Base-by-base conservation (phyloP, 2,888 invertebrate species). In the Phragmatobia fuliginosa region DNA sequence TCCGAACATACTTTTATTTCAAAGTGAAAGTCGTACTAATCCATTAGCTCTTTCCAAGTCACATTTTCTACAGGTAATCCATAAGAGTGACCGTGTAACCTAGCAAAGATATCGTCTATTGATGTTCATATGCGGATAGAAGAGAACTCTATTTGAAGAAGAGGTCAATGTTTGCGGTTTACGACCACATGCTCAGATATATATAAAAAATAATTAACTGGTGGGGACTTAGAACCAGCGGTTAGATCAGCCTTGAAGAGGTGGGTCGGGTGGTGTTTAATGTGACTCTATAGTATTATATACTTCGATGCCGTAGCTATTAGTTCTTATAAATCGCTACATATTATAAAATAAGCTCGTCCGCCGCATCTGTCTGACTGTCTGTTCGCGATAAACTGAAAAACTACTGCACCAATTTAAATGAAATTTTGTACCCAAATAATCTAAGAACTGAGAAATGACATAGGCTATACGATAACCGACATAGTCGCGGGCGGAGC, bases 161-260 rank as follows among this genome's bases (percentile, higher is more conserved):
- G 91, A 92, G 92, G 92, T 92, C 92, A 92, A 92, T 92, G 92
- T 91, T 91, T 92, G 90, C 85, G 83, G 86, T 86, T 84, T 84
- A 83, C 82, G 82, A 84, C 81, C 84, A 86, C 85, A 81, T 73
- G 58, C 60, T 32, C 59, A 68, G 65, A 75, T 67, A 70, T 72
- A 70, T 72, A 70, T 49, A 49, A 49, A 49, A 68, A 71, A 73
- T 75, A 67, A 74, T 71, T 59, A 68, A 61, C 59, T 36, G 45
- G 65, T 70, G 67, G 61, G 62, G 74, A 16, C 68, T 41, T 66
- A 61, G 36, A 74, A 66, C 18, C 36, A 49, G 73, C 77, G 72
- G 28, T 65, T 56, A 52, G 14, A 52, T 3, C 14, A 52, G 25
- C 25, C 25, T 25, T 28, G 52, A 52, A 14, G 14, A 16, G 28